These are phyloP conservation scores for Phylloscopus trochilus DNA, from an alignment of 2,113 vertebrate species.

Conservation along the genomic window DNA sequence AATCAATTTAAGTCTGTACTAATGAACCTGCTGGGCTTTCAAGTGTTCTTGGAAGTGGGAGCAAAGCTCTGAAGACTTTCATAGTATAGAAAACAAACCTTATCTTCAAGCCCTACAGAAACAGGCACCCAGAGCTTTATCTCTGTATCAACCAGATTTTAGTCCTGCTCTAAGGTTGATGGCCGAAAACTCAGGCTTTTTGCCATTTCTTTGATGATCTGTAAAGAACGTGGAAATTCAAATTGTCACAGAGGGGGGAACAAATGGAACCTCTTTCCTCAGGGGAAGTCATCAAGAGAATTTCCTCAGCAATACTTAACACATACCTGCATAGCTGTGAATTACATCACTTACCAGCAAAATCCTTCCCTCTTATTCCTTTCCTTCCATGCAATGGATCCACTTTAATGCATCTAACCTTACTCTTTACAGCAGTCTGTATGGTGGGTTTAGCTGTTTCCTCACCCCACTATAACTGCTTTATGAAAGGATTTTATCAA, in stretches of 20 bases:
- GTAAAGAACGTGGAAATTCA: neutral
- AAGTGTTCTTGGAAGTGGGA: neutral
- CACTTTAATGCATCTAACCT: neutral
- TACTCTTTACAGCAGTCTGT: neutral
- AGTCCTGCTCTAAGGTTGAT: neutral
- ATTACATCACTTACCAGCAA: neutral
- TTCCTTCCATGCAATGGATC: neutral
- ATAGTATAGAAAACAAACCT: neutral
- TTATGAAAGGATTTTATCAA: conserved; percentile 5
- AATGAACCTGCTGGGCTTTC: neutral
- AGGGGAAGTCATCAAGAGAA: neutral
- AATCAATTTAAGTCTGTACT: conserved; percentile 1
- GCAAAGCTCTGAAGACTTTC: neutral
- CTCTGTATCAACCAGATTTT: neutral
- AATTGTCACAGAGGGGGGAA: neutral
- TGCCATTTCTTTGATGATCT: neutral
- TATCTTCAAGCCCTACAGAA: neutral
- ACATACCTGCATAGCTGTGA: neutral
- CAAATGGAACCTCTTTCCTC: neutral
- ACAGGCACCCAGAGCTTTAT: neutral
- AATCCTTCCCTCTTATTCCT: neutral
- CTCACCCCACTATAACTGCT: neutral
- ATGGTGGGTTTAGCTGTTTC: neutral
- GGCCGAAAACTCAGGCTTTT: neutral
- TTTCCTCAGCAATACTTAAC: neutral